phyloP scores from a whole-genome alignment of 2,888 invertebrate species.

The Torymus aiolomorphi region DNA sequence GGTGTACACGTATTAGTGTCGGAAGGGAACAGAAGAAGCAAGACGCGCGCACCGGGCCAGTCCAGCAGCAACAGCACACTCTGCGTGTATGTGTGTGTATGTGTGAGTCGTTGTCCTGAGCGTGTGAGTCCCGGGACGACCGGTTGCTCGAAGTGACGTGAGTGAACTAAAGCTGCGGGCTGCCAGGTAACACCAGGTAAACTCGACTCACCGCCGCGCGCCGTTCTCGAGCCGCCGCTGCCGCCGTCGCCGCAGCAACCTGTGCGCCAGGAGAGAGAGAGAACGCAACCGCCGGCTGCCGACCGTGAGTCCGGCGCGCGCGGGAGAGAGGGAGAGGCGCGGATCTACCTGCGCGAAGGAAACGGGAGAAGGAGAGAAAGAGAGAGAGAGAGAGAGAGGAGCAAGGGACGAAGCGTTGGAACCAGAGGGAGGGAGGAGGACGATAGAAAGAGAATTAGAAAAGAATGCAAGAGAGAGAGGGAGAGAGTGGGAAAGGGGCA shows the following conservation, averaged over 20 bases:
- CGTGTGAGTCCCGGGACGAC: conserved; percentile 61
- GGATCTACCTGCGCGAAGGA: conserved; percentile 9
- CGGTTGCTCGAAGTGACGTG: conserved; percentile 75
- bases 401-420: conserved; percentile 46
- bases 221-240: conserved; percentile 8
- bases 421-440: conserved; percentile 58
- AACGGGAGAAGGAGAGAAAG: conserved; percentile 40
- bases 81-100: too few relatives aligned
- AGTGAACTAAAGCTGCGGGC: conserved; percentile 74
- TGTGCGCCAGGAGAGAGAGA: conserved; percentile 55
- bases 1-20: too few relatives aligned
- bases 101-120: too few relatives aligned
- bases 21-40: too few relatives aligned
- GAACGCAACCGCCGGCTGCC: conserved; percentile 25
- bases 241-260: conserved; percentile 37
- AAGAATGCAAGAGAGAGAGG: conserved; percentile 52
- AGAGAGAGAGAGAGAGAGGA: conserved; percentile 26
- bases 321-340: conserved; percentile 25
- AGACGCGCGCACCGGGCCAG: too few relatives aligned
- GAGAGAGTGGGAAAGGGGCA: conserved; percentile 1
- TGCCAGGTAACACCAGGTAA: conserved; percentile 75
- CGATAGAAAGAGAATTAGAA: conserved; percentile 56
- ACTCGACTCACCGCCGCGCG: conserved; percentile 60
- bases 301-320: conserved; percentile 31
- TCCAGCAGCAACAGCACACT: too few relatives aligned